Base-by-base conservation (phyloP, 2,797 vertebrate species). In the Sebastes steindachneri region DNA sequence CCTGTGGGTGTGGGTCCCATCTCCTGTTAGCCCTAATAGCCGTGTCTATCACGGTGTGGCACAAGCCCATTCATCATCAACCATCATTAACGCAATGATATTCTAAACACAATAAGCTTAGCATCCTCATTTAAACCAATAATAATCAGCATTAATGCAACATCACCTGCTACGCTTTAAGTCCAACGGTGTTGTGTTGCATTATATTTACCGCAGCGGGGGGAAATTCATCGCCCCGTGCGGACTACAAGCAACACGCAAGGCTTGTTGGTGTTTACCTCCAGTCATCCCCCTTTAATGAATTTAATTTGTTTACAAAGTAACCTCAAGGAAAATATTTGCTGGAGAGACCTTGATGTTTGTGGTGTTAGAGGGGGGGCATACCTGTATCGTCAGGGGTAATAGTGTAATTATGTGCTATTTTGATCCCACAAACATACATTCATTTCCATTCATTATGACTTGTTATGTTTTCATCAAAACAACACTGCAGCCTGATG, bases 401-500 rank as follows among this genome's bases (percentile, higher is more conserved):
- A 95, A 94, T 94, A 87, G 89, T 88, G 93, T 95, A 96, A 96
- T 96, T 96, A 96, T 92, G 91, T 90, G 92, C 90, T 94, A 95
- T 96, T 96, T 96, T 95, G 91, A 94, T 91, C 92, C 92, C 87
- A 62, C 91, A 94, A 93, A 94, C 90, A 92, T 92, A 93, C 94
- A 95, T 95, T 92, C 74, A 96, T 96, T 96, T 94, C 92, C 93
- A 96, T 96, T 95, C 94, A 95, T 96, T 94, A 96, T 75, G 82
- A 89, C 87, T 90, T 92, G 91, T 91, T 95, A 92, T 94, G 93
- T 93, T 95, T 95, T 91, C 85, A 91, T 94, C 88, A 92, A 93
- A 95, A 93, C 92, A 95, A 93, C 91, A 79, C 80, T 53, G 84
- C 74, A 74, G 85, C 84, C 88, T 94, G 94, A 95, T 95, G 92